Conservation (phyloP, 2,797 vertebrate genomes). For the Pangasius djambal region DNA sequence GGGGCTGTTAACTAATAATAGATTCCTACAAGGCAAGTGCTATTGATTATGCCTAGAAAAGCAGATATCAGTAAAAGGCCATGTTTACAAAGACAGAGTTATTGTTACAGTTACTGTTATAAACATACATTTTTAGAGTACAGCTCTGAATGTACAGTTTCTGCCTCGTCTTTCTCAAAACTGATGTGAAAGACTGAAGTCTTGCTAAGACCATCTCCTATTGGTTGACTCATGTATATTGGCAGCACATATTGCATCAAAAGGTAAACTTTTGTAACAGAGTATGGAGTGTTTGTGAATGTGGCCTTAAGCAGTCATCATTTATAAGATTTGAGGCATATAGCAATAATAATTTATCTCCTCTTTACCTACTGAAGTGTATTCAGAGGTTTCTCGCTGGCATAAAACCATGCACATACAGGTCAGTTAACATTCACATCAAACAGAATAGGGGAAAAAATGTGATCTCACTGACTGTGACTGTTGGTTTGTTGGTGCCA, state of each 20-base stretch:
- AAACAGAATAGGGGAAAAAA: not conserved
- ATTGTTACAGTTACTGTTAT: not conserved
- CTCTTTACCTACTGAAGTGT: not conserved
- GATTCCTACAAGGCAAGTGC: not conserved
- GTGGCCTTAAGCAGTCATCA: not conserved
- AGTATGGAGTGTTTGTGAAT: slow-evolving; percentile 5
- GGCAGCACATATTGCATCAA: not conserved
- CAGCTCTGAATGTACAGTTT: not conserved
- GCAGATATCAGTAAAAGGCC: not conserved
- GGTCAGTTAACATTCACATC: not conserved
- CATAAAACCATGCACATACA: not conserved
- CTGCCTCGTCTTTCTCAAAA: not conserved
- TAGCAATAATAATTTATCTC: not conserved
- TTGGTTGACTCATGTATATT: not conserved
- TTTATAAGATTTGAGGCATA: not conserved
- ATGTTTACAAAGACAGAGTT: not conserved
- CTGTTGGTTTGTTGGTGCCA: not conserved
- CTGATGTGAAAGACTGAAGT: not conserved
- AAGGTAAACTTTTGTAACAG: not conserved
- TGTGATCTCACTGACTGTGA: not conserved
- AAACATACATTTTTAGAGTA: not conserved
- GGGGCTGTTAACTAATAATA: not conserved
- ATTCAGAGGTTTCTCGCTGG: not conserved
- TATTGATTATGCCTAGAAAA: not conserved
- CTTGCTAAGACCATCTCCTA: not conserved